These are phyloP conservation scores for Palythoa heliodiscus DNA, from an alignment of 92 coral and sea anemone genomes.

Conservation along the genomic window DNA sequence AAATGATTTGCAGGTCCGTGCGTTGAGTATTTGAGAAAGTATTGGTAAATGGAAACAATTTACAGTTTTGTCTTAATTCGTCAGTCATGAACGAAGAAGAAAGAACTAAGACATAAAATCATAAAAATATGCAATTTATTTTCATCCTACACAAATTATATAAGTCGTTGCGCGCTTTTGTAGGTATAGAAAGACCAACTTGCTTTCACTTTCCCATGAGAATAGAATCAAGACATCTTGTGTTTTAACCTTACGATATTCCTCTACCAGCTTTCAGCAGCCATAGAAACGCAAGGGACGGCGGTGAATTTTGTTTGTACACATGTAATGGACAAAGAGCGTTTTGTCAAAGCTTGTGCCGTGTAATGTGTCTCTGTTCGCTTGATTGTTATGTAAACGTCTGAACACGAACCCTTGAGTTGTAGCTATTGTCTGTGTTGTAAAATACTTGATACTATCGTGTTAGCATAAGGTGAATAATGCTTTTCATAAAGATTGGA, in stretches of 20 bases:
- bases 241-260: not conserved
- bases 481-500: not conserved
- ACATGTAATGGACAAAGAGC: not conserved
- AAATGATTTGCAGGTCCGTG: no score
- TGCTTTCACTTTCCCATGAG: not conserved
- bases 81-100: no score
- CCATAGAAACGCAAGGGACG: slow-evolving; percentile 6
- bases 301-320: not conserved
- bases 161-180: no score
- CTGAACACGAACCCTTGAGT: slow-evolving; percentile 1
- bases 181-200: no score
- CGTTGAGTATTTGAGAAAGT: no score
- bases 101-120: no score
- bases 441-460: not conserved
- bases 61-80: no score
- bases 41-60: no score
- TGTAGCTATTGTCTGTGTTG: not conserved
- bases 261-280: not conserved
- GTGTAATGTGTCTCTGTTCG: not conserved
- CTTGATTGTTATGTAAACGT: slow-evolving; percentile 17
- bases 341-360: not conserved
- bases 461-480: slow-evolving; percentile 6
- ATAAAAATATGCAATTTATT: no score
- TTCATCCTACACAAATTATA: no score
- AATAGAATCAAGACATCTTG: not conserved